phyloP scores from a whole-genome alignment of 2,113 vertebrate genomes.

The Mobula birostris region DNA sequence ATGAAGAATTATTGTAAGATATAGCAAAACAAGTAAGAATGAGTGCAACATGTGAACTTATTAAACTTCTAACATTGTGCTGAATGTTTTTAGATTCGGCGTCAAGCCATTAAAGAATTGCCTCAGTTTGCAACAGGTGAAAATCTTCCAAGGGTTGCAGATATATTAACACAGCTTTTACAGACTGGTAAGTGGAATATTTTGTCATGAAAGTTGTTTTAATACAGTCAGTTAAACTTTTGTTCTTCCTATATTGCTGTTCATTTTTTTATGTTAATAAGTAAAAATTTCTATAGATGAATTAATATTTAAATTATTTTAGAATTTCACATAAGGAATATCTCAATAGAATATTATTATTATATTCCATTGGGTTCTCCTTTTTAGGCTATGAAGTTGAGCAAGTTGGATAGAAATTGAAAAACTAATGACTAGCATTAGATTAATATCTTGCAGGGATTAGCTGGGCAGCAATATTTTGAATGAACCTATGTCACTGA shows the following conservation, averaged over 20 bases:
- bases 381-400: neutral
- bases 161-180: constrained; percentile 90
- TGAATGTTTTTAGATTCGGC: constrained; percentile 68
- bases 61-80: neutral
- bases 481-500: neutral
- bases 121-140: constrained; percentile 92
- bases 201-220: neutral
- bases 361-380: neutral
- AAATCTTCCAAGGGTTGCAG: constrained; percentile 87
- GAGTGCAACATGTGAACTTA: neutral
- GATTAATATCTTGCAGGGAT: neutral
- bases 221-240: neutral
- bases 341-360: neutral
- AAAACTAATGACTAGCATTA: neutral
- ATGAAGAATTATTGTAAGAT: neutral
- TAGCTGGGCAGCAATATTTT: neutral
- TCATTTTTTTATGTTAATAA: neutral
- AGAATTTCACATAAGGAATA: neutral
- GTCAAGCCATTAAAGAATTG: constrained; percentile 93
- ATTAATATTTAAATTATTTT: neutral
- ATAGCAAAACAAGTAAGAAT: too few species aligned
- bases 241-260: neutral
- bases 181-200: constrained; percentile 72
- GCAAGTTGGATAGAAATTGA: neutral
- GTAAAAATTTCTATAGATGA: neutral